phyloP scores from a whole-genome alignment of 2,888 invertebrate species.

The Drosophila kanekoi region DNA sequence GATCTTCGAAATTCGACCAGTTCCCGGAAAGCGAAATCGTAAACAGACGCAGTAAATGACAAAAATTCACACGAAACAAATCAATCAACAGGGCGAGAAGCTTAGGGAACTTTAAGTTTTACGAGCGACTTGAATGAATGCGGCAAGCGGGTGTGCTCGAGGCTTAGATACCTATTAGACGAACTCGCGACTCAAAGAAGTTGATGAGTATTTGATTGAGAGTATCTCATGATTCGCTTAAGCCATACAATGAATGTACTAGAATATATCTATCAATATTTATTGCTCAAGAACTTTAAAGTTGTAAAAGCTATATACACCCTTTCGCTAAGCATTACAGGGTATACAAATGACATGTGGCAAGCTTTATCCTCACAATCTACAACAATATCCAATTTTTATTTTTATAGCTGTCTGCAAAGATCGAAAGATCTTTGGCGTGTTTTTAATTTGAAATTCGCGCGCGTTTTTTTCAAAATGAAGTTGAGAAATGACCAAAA shows the following conservation, averaged over 20 bases:
- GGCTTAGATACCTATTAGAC: neutral
- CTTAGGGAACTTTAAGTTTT: conserved; percentile 32
- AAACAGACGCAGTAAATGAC: conserved; percentile 44
- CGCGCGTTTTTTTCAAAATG: conserved; percentile 1
- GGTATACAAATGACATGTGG: conserved; percentile 29
- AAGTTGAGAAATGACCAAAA: conserved; percentile 32
- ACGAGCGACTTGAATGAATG: conserved; percentile 5
- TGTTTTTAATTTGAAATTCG: neutral
- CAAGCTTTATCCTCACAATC: conserved; percentile 14
- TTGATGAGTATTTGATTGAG: too few species aligned
- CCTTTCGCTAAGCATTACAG: conserved; percentile 8
- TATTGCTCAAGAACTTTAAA: too few species aligned
- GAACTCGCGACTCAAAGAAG: too few species aligned
- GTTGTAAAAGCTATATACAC: too few species aligned
- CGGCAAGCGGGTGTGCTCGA: neutral
- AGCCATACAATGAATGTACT: too few species aligned
- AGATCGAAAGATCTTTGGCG: conserved; percentile 3
- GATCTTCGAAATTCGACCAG: conserved; percentile 50
- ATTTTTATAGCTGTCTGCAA: conserved; percentile 19
- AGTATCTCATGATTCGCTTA: neutral
- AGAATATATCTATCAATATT: too few species aligned
- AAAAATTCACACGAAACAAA: conserved; percentile 55
- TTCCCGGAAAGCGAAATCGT: conserved; percentile 48
- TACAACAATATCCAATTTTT: conserved; percentile 6
- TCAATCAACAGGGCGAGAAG: conserved; percentile 57